A percentile compares a stretch with the other conserved stretches of the same genome.
These are phyloP conservation scores for Hydropsyche betteni DNA, from an alignment of 2,888 invertebrate species.

Conservation along the genomic window DNA sequence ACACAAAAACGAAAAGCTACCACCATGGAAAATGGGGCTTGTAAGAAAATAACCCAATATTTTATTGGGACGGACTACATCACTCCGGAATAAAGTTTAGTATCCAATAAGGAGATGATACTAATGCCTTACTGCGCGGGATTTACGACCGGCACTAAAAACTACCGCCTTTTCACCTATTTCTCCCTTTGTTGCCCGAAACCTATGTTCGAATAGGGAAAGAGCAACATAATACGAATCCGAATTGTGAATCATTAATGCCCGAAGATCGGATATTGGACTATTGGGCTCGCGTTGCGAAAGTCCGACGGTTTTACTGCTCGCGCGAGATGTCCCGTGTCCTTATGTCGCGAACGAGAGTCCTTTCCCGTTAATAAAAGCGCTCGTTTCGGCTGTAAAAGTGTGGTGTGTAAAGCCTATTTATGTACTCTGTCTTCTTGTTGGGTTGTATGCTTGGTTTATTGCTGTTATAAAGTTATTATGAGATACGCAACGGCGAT, in stretches of 20 bases:
- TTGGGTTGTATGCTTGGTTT: too few species aligned
- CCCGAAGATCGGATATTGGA: constrained; percentile 1
- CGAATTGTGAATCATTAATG: constrained; percentile 29
- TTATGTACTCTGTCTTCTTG: too few species aligned
- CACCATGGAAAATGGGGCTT: constrained; percentile 5
- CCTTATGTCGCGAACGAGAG: background rate
- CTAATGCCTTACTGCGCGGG: constrained; percentile 33
- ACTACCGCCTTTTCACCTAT: constrained; percentile 18
- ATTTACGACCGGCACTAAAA: constrained; percentile 39
- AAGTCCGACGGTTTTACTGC: background rate
- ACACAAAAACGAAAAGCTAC: background rate
- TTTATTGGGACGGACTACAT: constrained; percentile 33
- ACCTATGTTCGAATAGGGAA: background rate
- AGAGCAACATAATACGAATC: constrained; percentile 8
- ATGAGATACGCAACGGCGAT: too few species aligned
- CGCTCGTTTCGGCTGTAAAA: constrained; percentile 21
- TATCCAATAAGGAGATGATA: constrained; percentile 44
- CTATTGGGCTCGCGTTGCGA: background rate
- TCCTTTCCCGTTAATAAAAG: constrained; percentile 15
- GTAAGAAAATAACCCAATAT: constrained; percentile 28
- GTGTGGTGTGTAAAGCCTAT: background rate
- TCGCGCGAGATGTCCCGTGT: background rate
- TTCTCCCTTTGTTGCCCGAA: constrained; percentile 14
- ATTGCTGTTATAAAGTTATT: too few species aligned
- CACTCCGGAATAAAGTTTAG: constrained; percentile 37